Conservation (phyloP, 1,140 invertebrate species). For the Tribolium madens region DNA sequence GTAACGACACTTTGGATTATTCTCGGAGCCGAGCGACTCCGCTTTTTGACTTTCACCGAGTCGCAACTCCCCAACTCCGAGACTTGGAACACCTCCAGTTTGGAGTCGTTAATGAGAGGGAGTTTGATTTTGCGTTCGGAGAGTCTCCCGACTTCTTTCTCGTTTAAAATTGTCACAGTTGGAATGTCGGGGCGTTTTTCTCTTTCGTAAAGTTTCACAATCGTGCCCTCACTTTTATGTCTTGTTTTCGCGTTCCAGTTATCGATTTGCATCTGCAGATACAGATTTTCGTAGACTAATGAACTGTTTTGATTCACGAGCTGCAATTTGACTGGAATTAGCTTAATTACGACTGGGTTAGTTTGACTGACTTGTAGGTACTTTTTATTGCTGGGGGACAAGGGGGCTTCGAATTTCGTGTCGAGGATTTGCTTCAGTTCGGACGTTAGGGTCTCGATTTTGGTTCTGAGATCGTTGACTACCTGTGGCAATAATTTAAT, state of each 20-base stretch:
- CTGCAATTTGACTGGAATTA: conserved; percentile 52
- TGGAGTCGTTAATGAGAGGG: conserved; percentile 3
- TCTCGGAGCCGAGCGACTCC: conserved; percentile 47
- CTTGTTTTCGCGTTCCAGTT: conserved; percentile 54
- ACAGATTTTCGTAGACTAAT: conserved; percentile 63
- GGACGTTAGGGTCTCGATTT: conserved; percentile 56
- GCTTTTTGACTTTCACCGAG: background rate
- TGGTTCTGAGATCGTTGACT: conserved; percentile 54
- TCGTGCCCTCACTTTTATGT: conserved; percentile 28
- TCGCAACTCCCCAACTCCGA: background rate
- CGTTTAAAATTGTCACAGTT: conserved; percentile 23
- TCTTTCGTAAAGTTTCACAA: conserved; percentile 58
- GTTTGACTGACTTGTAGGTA: conserved; percentile 61
- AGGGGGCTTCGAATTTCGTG: conserved; percentile 54
- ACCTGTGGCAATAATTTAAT: conserved; percentile 49
- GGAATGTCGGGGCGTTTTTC: conserved; percentile 51
- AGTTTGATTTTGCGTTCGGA: conserved; percentile 2
- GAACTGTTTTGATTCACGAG: conserved; percentile 62
- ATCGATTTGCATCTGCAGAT: conserved; percentile 62
- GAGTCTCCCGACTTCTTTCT: background rate
- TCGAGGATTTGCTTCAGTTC: conserved; percentile 58
- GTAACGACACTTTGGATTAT: conserved; percentile 37
- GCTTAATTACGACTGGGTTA: background rate
- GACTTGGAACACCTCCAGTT: conserved; percentile 4
- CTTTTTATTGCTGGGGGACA: conserved; percentile 63